Percentiles rank a stretch among this genome's conserved stretches.
phyloP scores from a whole-genome alignment of 2,888 invertebrate genomes.

The Neocrepidodera transversa region DNA sequence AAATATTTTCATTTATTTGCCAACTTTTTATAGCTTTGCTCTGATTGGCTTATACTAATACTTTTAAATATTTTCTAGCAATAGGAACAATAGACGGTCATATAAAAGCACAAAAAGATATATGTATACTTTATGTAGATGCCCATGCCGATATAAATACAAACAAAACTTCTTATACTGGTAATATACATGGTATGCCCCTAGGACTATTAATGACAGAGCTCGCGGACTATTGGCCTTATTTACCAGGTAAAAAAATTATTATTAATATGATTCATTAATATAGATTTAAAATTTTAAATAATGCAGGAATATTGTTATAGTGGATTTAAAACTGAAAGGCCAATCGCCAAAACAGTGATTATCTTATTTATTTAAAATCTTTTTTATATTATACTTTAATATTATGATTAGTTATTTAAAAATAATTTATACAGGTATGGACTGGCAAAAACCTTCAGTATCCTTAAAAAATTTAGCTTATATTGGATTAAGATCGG shows the following conservation, averaged over 20 bases:
- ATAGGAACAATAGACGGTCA: conserved; percentile 81
- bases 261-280: no score
- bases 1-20: conserved; percentile 91
- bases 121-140: conserved; percentile 88
- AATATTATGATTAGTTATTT: background rate
- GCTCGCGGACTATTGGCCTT: conserved; percentile 76
- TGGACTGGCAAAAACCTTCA: conserved; percentile 79
- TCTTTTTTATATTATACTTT: background rate
- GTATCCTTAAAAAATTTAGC: conserved; percentile 71
- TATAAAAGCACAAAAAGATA: conserved; percentile 69
- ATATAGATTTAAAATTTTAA: no score
- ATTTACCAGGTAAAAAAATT: conserved; percentile 71
- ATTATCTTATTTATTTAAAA: no score
- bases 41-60: background rate
- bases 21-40: conserved; percentile 65
- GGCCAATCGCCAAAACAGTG: no score
- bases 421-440: conserved; percentile 45
- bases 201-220: conserved; percentile 80
- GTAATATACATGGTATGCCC: conserved; percentile 82
- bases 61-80: conserved; percentile 45
- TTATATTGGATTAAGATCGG: conserved; percentile 83
- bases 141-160: conserved; percentile 95
- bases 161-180: conserved; percentile 79
- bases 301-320: no score
- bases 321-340: no score